These are phyloP conservation scores for Rapana venosa DNA, from an alignment of 2,888 invertebrate genomes.

Conservation along the genomic window DNA sequence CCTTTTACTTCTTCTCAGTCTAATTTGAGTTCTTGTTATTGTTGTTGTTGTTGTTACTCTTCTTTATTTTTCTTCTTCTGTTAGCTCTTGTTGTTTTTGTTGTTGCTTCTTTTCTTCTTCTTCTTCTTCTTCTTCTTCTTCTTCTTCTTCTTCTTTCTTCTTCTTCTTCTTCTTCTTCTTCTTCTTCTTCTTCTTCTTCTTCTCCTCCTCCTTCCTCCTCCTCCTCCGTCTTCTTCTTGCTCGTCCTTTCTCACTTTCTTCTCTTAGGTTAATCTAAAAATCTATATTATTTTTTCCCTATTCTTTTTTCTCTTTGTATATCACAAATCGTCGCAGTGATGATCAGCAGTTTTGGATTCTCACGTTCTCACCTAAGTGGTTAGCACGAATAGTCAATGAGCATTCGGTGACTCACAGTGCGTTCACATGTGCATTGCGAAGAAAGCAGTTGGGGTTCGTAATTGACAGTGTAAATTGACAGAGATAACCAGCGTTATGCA, in stretches of 20 bases:
- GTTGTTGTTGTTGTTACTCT: neutral
- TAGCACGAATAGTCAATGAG: too few species aligned
- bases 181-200: neutral
- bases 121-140: neutral
- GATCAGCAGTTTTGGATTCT: too few species aligned
- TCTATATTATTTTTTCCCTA: too few species aligned
- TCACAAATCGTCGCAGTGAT: too few species aligned
- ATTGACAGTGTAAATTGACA: too few species aligned
- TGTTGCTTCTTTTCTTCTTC: neutral
- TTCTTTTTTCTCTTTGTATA: too few species aligned
- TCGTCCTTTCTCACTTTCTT: neutral
- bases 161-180: neutral
- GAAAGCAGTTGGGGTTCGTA: too few species aligned
- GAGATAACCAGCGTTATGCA: neutral
- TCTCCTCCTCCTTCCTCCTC: neutral
- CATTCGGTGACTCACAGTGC: neutral
- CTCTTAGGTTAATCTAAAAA: too few species aligned
- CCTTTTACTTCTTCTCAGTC: neutral
- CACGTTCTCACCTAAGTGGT: too few species aligned
- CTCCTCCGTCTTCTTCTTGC: neutral
- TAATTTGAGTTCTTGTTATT: neutral
- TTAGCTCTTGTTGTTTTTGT: neutral
- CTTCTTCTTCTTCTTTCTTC: neutral
- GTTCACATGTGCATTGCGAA: too few species aligned
- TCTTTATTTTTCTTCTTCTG: neutral